Evolutionary conservation across 1,140 invertebrate genomes (phyloP).

Genomic region (Calephelis nemesis): DNA sequence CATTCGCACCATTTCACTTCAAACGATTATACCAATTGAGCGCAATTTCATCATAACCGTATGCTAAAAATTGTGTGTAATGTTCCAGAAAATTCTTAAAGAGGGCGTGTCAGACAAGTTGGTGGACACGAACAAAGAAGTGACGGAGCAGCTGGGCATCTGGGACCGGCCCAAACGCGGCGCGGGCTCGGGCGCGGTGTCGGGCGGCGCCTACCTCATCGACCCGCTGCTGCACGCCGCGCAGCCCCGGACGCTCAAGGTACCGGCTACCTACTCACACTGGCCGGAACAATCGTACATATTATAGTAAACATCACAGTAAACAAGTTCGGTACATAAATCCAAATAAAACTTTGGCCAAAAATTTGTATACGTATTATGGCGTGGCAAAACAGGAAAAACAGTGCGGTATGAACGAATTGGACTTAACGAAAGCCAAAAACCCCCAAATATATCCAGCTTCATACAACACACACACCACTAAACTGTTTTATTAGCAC

Average conservation of each 20-base stretch:
- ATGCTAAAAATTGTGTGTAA: neutral
- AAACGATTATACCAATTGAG: too few relatives aligned
- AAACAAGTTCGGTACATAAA: slow-evolving; percentile 34
- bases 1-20: too few relatives aligned
- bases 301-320: slow-evolving; percentile 30
- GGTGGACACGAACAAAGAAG: slow-evolving; percentile 55
- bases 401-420: too few relatives aligned
- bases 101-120: slow-evolving; percentile 75
- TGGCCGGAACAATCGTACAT: neutral
- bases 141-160: slow-evolving; percentile 71
- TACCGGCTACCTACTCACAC: slow-evolving; percentile 24
- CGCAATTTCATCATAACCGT: too few relatives aligned
- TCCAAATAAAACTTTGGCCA: too few relatives aligned
- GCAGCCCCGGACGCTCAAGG: slow-evolving; percentile 60
- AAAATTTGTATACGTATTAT: too few relatives aligned
- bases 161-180: slow-evolving; percentile 79
- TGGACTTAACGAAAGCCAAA: too few relatives aligned
- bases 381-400: too few relatives aligned
- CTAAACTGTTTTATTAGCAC: too few relatives aligned
- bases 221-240: slow-evolving; percentile 67
- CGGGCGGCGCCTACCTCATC: slow-evolving; percentile 75
- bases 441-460: too few relatives aligned
- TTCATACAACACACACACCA: too few relatives aligned
- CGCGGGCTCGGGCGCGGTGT: slow-evolving; percentile 37
- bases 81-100: slow-evolving; percentile 61